Base-by-base conservation (phyloP, 2,888 invertebrate genomes). In the Melanchra persicariae region DNA sequence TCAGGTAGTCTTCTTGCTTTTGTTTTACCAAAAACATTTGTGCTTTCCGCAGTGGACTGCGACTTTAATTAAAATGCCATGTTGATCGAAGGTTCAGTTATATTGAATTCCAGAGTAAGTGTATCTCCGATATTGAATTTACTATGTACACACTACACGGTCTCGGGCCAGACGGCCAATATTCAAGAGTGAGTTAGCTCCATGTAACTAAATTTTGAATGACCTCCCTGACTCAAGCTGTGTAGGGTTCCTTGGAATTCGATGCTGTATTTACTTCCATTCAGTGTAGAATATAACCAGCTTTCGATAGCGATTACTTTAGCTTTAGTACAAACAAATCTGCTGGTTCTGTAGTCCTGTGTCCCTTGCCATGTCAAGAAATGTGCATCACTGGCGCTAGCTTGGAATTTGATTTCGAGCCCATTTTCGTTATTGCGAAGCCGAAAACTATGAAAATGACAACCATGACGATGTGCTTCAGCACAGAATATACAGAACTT, bases 111-210 rank as follows among this genome's bases (percentile, higher is more conserved):
- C 19, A 26, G 45, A 61, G 43, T 61, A 60, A 54, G 37, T 70
- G 22, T 37, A 30, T 19, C 45, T 34, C 22, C 52, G 19, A 62
- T 70, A 71, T 71, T 70, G 52, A 70, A 61, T 71, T 61, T 45
- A 45, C 52, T 52, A 22, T 37, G 70, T 52, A 43, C 34, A 71
- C 43, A 60, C 71, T 52, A 43, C 34, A 71, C 43, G 52, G 62
- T 45, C 26, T n/a, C 12, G 8, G 22, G 17, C 30, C 37, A 19
- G 43, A 4, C 34, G 34, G 24, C 24, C 26, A 71, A 37, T 37
- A 22, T 45, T 71, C 26, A 54, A 22, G 10, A 71, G 22, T 30
- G 15, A 61, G 26, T 54, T 37, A 22, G 47, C 40, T 58, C 10
- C 49, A 43, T 22, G 17, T 43, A 17, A 51, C 30, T 70, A 58